phyloP scores from a whole-genome alignment of 2,888 invertebrate genomes.

The Mythimna lalbum region DNA sequence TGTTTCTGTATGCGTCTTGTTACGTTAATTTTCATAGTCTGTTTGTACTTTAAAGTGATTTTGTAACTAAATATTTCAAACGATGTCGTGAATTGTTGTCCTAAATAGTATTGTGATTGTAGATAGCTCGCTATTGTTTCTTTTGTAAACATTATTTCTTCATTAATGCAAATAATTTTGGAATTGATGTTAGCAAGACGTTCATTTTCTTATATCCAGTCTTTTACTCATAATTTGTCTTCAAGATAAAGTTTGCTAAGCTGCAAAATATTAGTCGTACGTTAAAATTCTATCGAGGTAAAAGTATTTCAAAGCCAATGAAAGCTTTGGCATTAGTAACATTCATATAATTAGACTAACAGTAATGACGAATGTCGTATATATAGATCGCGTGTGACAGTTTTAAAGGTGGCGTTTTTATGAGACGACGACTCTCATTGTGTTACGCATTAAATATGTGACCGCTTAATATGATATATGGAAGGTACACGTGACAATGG shows the following conservation, averaged over 20 bases:
- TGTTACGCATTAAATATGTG: conserved; percentile 80
- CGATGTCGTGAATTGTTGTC: conserved; percentile 37
- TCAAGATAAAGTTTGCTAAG: conserved; percentile 15
- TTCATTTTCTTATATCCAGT: conserved; percentile 4
- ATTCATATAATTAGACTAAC: conserved; percentile 82
- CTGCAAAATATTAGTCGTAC: conserved; percentile 43
- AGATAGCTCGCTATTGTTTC: conserved; percentile 39
- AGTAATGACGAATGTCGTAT: conserved; percentile 86
- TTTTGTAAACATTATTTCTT: conserved; percentile 33
- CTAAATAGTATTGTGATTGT: conserved; percentile 50
- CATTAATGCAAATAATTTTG: conserved; percentile 34
- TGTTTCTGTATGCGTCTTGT: conserved; percentile 63
- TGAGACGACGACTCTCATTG: conserved; percentile 57
- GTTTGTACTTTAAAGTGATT: conserved; percentile 56
- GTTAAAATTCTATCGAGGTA: conserved; percentile 54
- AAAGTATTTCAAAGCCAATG: conserved; percentile 50
- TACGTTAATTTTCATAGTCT: conserved; percentile 62
- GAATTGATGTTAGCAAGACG: conserved; percentile 12
- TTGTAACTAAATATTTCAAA: conserved; percentile 57
- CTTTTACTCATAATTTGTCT: conserved; percentile 6
- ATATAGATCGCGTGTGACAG: conserved; percentile 80
- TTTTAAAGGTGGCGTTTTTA: conserved; percentile 66
- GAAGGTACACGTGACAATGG: conserved; percentile 82
- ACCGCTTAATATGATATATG: conserved; percentile 86
- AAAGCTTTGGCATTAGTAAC: conserved; percentile 58